Evolutionary conservation across 2,888 invertebrate genomes (phyloP).

Genomic region (Apodemia zela): DNA sequence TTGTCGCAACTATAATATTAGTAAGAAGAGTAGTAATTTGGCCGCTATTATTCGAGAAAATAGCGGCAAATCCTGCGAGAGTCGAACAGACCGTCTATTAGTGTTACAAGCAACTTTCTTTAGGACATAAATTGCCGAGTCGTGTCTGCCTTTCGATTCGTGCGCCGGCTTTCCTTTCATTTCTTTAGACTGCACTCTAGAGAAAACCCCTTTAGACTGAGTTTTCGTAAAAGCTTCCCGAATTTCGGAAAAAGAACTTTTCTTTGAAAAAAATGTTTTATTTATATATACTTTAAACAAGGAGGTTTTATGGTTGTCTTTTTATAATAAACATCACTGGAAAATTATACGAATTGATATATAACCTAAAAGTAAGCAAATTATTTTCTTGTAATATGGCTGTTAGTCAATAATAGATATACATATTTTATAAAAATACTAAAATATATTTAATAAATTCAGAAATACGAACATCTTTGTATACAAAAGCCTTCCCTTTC

Average conservation of each 20-base stretch:
- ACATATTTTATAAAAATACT: no score
- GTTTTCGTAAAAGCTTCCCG: neutral
- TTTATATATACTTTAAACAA: neutral
- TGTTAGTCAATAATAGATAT: no score
- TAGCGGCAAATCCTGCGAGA: conserved; percentile 11
- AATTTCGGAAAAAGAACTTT: neutral
- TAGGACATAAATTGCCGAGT: conserved; percentile 12
- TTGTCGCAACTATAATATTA: neutral
- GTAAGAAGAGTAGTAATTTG: neutral
- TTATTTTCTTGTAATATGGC: no score
- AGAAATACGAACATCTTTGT: no score
- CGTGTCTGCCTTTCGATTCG: conserved; percentile 14
- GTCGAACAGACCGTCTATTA: conserved; percentile 14
- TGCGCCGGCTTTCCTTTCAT: conserved; percentile 12
- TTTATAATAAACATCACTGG: no score
- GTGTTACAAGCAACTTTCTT: conserved; percentile 16
- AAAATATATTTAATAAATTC: no score
- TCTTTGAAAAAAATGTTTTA: neutral
- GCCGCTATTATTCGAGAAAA: conserved; percentile 2
- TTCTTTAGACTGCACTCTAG: conserved; percentile 9
- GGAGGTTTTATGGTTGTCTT: neutral
- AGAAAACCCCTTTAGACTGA: conserved; percentile 4
- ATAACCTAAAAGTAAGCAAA: no score
- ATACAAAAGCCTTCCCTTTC: no score
- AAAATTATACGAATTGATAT: no score